Base-by-base conservation (phyloP, 2,888 invertebrate genomes). In the Caradrina clavipalpis region DNA sequence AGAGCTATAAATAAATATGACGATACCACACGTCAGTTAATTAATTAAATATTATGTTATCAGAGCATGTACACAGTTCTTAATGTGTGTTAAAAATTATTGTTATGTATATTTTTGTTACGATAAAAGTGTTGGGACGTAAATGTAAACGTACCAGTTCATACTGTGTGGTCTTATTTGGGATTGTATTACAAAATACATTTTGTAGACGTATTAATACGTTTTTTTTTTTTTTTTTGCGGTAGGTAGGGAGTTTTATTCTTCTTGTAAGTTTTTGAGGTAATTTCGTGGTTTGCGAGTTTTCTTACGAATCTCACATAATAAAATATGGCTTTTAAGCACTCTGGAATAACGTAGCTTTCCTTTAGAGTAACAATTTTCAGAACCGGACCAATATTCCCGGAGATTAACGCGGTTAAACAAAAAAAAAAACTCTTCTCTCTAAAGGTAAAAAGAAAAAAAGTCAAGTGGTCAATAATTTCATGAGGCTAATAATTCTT, bases 1-100 rank as follows among this genome's bases (percentile, higher is more conserved):
- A 21, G n/a, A 26, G 0, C 26, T 19, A 58, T 60, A 83, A 78
- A 83, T 74, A 83, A 58, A 51, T 39, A 68, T 77, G 72, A 78
- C 56, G 58, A 45, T 63, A 57, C 3, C 22, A 39, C 21, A 8
- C 7, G 26, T 53, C 59, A 63, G 55, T 72, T 62, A 26, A 69
- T 69, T 65, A 70, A 73, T 70, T 80, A 55, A 71, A 55, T 45
- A 53, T 3, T 53, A 15, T 47, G 42, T 69, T 69, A 73, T 72
- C 74, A 67, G 22, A 69, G 17, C 53, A 55, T 61, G 63, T 62
- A 51, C 50, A 35, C 47, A 21, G 57, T 61, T 64, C 47, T 21
- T 54, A 69, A 21, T 56, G 59, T 80, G n/a, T 69, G 58, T 61
- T 47, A 56, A 61, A 63, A 62, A n/a, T 42, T 26, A 63, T 67